Evolutionary conservation across 2,797 vertebrate genomes (phyloP).

Genomic region (Xiphorhynchus erythropygius): DNA sequence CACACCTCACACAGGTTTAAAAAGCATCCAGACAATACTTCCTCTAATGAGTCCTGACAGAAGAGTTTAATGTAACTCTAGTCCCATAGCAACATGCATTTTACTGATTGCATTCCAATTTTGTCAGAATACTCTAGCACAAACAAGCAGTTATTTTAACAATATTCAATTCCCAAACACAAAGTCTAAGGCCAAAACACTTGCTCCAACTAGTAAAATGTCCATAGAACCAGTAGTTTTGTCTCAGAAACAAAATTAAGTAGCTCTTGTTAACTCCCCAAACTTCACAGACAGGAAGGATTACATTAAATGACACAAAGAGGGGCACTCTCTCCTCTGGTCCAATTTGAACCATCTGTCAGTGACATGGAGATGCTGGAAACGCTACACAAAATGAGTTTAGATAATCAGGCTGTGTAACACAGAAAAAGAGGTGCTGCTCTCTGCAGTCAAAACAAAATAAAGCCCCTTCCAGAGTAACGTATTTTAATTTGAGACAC

Average conservation of each 20-base stretch:
- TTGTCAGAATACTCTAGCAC: not conserved
- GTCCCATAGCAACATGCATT: not conserved
- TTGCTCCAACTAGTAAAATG: not conserved
- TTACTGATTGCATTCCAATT: not conserved
- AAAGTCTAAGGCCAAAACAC: not conserved
- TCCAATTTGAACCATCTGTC: not conserved
- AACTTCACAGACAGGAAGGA: not conserved
- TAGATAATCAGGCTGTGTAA: not conserved
- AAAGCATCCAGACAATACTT: not conserved
- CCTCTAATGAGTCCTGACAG: not conserved
- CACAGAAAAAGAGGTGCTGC: not conserved
- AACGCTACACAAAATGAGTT: not conserved
- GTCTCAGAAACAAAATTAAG: not conserved
- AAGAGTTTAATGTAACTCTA: not conserved
- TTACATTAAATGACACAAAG: not conserved
- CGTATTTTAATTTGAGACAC: not conserved
- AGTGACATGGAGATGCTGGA: not conserved
- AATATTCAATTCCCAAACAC: not conserved
- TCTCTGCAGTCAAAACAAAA: not conserved
- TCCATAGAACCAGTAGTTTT: not conserved
- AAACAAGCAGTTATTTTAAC: not conserved
- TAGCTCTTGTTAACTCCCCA: not conserved
- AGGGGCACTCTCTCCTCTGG: not conserved
- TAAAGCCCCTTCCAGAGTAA: not conserved
- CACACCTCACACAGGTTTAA: not conserved